phyloP scores from a whole-genome alignment of 2,888 invertebrate species.

The Mactromeris polynyma region DNA sequence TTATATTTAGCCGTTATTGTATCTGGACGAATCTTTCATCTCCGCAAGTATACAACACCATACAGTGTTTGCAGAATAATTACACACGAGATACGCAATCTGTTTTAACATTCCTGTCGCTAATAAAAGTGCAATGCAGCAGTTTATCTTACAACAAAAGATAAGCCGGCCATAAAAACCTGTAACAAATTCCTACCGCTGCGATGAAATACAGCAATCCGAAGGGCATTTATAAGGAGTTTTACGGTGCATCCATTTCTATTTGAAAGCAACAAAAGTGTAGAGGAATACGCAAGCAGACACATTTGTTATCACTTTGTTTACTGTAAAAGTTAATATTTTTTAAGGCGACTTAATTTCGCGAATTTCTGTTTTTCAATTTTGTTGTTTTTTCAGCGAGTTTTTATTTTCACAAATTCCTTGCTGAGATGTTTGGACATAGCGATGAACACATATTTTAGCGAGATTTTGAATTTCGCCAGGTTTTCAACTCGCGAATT shows the following conservation, averaged over 20 bases:
- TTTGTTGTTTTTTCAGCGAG: too few relatives aligned
- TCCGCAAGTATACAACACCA: neutral
- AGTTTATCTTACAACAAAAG: neutral
- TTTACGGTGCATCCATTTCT: neutral
- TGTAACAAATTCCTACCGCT: neutral
- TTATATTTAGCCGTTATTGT: neutral
- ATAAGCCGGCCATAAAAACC: neutral
- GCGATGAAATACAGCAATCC: neutral
- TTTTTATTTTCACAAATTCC: too few relatives aligned
- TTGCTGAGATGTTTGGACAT: too few relatives aligned
- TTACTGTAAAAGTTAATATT: too few relatives aligned
- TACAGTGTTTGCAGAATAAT: neutral
- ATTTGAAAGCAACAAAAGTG: too few relatives aligned
- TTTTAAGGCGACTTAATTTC: too few relatives aligned
- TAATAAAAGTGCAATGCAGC: neutral
- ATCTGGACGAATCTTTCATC: neutral
- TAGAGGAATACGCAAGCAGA: neutral
- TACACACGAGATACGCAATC: neutral
- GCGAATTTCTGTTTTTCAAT: too few relatives aligned
- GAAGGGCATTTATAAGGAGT: too few relatives aligned
- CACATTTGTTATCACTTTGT: neutral
- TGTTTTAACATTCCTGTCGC: neutral
- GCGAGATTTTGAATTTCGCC: too few relatives aligned
- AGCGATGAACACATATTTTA: too few relatives aligned
- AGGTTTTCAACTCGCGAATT: too few relatives aligned